A percentile compares a stretch with the other conserved stretches of the same genome.
These are phyloP conservation scores for Leptinotarsa lineolata DNA, from an alignment of 1,140 invertebrate genomes.

Conservation along the genomic window DNA sequence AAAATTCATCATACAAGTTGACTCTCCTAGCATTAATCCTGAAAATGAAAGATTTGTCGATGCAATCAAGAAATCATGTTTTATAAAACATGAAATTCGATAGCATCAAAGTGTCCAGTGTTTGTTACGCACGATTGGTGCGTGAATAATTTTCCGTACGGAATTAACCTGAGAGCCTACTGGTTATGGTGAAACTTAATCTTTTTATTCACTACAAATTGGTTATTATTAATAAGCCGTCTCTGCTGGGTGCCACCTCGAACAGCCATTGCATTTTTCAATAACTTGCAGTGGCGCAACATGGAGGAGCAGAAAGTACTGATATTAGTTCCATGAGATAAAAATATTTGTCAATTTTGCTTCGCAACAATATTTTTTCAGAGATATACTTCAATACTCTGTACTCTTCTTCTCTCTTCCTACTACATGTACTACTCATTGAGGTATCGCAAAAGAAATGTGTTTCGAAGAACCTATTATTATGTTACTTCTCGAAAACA, in stretches of 20 bases:
- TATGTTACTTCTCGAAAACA: too few species aligned
- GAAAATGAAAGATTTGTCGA: conserved; percentile 1
- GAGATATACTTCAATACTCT: too few species aligned
- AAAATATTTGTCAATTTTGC: too few species aligned
- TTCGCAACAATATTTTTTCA: too few species aligned
- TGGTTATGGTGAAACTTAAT: conserved; percentile 13
- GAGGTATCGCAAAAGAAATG: too few species aligned
- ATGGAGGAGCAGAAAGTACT: neutral
- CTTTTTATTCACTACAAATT: conserved; percentile 21
- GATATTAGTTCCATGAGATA: too few species aligned
- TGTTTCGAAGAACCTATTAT: too few species aligned
- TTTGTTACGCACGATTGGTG: conserved; percentile 24
- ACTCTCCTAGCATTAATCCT: neutral
- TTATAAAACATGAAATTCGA: conserved; percentile 19
- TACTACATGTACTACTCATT: too few species aligned
- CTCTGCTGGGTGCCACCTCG: conserved; percentile 8
- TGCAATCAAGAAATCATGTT: conserved; percentile 19
- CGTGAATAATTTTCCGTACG: conserved; percentile 11
- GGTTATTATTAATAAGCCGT: conserved; percentile 18
- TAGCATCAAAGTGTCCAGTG: conserved; percentile 19
- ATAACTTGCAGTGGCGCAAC: neutral
- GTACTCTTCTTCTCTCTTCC: too few species aligned
- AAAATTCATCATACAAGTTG: neutral
- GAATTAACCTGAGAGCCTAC: conserved; percentile 17
- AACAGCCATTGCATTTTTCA: conserved; percentile 5